These are phyloP conservation scores for Phoeniculus purpureus DNA, from an alignment of 2,797 vertebrate genomes.

Conservation along the genomic window DNA sequence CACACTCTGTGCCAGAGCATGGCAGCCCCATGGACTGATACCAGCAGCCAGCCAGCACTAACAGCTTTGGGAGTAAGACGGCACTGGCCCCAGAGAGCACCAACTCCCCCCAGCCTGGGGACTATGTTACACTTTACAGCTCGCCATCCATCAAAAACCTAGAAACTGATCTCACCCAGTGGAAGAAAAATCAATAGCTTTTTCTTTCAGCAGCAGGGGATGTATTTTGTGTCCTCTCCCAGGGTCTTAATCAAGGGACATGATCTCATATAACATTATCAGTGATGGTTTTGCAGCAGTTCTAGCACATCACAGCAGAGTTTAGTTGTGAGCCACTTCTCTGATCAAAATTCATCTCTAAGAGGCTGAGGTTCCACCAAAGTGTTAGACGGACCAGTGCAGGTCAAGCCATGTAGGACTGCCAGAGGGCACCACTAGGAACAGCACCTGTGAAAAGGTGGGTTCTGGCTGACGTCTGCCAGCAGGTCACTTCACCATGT, in stretches of 20 bases:
- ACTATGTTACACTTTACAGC: slow-evolving; percentile 56
- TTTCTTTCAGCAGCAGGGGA: slow-evolving; percentile 64
- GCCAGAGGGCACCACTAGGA: background rate
- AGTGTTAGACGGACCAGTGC: background rate
- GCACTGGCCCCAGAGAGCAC: slow-evolving; percentile 9
- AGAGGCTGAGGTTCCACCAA: background rate
- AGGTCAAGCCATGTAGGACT: background rate
- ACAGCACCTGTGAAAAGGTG: background rate
- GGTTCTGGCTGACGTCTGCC: background rate
- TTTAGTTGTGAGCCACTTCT: slow-evolving; percentile 11
- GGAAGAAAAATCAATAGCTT: slow-evolving; percentile 72
- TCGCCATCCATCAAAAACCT: slow-evolving; percentile 71
- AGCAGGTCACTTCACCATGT: background rate
- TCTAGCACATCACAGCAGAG: slow-evolving; percentile 39
- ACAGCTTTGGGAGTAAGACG: slow-evolving; percentile 51
- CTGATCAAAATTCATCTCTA: background rate
- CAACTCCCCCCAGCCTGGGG: slow-evolving; percentile 30
- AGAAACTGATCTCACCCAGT: slow-evolving; percentile 56
- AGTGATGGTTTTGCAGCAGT: slow-evolving; percentile 2
- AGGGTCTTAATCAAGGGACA: slow-evolving; percentile 70
- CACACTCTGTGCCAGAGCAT: background rate
- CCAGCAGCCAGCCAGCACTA: slow-evolving; percentile 32
- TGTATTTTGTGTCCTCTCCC: slow-evolving; percentile 61
- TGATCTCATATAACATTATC: slow-evolving; percentile 42
- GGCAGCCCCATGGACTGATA: background rate